A percentile compares a stretch with the other conserved stretches of the same genome.
Evolutionary conservation across 2,888 invertebrate species (phyloP).

Genomic region (Eupithecia vulgata): DNA sequence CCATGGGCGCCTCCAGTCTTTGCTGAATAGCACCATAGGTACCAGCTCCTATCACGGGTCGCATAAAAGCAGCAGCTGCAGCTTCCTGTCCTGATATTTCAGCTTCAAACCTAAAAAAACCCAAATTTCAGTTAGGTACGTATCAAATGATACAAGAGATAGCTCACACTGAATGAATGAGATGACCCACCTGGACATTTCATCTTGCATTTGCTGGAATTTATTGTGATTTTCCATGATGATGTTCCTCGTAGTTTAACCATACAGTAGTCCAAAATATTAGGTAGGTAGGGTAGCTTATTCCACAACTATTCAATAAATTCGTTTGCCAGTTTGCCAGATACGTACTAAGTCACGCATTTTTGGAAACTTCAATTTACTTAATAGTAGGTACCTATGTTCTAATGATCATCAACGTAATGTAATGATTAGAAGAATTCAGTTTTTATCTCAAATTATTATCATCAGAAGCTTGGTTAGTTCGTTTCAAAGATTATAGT

Average conservation of each 20-base stretch:
- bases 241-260: slow-evolving; percentile 64
- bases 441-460: too few species aligned
- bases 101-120: slow-evolving; percentile 89
- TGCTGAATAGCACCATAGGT: slow-evolving; percentile 89
- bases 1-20: slow-evolving; percentile 83
- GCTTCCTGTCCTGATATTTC: slow-evolving; percentile 89
- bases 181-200: slow-evolving; percentile 90
- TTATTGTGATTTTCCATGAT: slow-evolving; percentile 81
- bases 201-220: slow-evolving; percentile 94
- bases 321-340: slow-evolving; percentile 49
- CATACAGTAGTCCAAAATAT: slow-evolving; percentile 80
- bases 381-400: too few species aligned
- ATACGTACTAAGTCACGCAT: slow-evolving; percentile 68
- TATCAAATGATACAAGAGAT: background rate
- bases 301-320: slow-evolving; percentile 46
- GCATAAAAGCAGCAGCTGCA: slow-evolving; percentile 76
- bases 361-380: too few species aligned
- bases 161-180: background rate
- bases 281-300: slow-evolving; percentile 66
- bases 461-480: too few species aligned
- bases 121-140: background rate
- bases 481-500: too few species aligned
- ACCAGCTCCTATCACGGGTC: slow-evolving; percentile 88
- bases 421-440: too few species aligned
- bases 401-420: too few species aligned